These are phyloP conservation scores for Mizuhopecten yessoensis DNA, from an alignment of 1,140 invertebrate species.

Conservation along the genomic window DNA sequence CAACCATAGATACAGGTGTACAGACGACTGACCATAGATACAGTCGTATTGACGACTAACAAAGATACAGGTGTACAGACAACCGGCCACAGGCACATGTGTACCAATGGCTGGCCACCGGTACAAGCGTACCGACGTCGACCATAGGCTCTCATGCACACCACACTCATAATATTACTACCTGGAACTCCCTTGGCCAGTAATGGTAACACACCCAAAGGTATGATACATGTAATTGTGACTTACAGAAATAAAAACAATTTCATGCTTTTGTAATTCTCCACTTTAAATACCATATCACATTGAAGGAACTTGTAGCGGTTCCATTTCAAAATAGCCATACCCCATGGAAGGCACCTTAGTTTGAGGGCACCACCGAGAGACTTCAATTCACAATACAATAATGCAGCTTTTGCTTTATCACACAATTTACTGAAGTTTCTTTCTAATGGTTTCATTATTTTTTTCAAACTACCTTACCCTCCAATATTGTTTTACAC, in stretches of 20 bases:
- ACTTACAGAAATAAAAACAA: too few relatives aligned
- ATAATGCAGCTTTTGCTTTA: too few relatives aligned
- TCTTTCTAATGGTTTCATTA: too few relatives aligned
- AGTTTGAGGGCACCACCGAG: too few relatives aligned
- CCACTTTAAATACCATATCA: background rate
- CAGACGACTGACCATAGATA: too few relatives aligned
- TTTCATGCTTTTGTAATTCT: background rate
- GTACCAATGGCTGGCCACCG: background rate
- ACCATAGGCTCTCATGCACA: constrained; percentile 15
- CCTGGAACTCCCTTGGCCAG: constrained; percentile 8
- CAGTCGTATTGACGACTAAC: too few relatives aligned
- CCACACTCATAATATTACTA: background rate
- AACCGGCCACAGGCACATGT: background rate
- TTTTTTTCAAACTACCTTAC: too few relatives aligned
- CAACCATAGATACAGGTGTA: too few relatives aligned
- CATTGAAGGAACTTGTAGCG: background rate
- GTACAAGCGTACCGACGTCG: background rate
- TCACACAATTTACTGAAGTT: too few relatives aligned
- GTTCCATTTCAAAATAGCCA: background rate
- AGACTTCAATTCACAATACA: too few relatives aligned
- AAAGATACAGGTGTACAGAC: background rate
- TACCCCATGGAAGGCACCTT: background rate
- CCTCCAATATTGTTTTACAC: too few relatives aligned
- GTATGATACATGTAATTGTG: too few relatives aligned
- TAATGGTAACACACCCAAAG: constrained; percentile 13